phyloP scores from a whole-genome alignment of 2,797 vertebrate species.

The Dicrostonyx torquatus region DNA sequence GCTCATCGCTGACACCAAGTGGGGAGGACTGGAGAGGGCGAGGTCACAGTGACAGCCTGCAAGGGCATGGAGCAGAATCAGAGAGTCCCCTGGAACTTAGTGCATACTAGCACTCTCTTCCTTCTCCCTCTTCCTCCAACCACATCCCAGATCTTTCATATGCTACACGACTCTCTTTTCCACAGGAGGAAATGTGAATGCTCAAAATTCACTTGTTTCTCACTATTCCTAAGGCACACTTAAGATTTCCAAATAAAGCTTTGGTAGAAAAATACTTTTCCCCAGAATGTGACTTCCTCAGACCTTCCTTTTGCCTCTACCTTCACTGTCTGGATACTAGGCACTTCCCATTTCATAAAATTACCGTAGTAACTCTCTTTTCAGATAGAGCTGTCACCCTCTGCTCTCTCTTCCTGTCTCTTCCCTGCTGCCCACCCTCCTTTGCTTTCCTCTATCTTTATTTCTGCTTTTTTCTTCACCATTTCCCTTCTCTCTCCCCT shows the following conservation, averaged over 20 bases:
- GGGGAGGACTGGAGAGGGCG: background rate
- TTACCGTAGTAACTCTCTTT: background rate
- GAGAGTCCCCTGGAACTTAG: background rate
- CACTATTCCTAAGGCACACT: background rate
- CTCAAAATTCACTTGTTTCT: background rate
- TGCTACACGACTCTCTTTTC: background rate
- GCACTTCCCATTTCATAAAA: background rate
- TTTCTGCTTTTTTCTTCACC: background rate
- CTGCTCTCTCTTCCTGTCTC: accelerated
- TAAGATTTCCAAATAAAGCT: slow-evolving; percentile 18
- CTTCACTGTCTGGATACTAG: background rate
- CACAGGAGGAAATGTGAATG: background rate
- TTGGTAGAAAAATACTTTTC: background rate
- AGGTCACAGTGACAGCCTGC: slow-evolving; percentile 57
- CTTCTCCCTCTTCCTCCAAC: background rate
- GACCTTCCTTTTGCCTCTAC: background rate
- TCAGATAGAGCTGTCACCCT: background rate
- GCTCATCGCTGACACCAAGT: slow-evolving; percentile 76
- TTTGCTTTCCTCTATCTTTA: background rate
- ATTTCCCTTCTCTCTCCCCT: background rate
- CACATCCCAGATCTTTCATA: background rate
- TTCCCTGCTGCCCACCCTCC: background rate
- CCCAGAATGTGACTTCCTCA: background rate
- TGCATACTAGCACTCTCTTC: background rate
- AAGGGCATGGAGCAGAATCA: slow-evolving; percentile 63